Evolutionary conservation across 2,113 vertebrate species (phyloP), one percentile per base, ranked within the genome.

Genomic region (Pedionomus torquatus): DNA sequence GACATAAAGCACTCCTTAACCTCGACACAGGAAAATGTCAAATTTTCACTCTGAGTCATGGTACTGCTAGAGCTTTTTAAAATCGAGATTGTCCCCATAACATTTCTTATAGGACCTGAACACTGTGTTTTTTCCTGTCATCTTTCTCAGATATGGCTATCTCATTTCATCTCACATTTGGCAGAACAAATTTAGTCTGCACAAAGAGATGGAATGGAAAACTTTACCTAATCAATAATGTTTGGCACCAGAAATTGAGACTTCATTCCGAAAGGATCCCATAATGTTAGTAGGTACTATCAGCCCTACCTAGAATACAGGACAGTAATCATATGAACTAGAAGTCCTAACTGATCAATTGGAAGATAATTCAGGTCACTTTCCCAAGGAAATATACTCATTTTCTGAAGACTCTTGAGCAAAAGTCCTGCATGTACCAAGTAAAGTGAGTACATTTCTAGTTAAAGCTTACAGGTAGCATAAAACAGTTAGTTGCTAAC

Each of bases 41-140:
- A 25, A 11, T 49, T 48, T 48, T 31, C 63, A 13, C 81, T 44
- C 28, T 61, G 71, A 72, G 46, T 15, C 21, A 12, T 11, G 17
- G 39, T 25, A 21, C n/a, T 21, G 7, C 14, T 20, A 43, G 64
- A 77, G 46, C 41, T 41, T 71, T 84, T 60, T 18, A 70, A 46
- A 81, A 24, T 8, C 35, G 17, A 44, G n/a, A 33, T 18, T 35
- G 30, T 39, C 35, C 35, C 35, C 31, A 7, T n/a, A 68, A 69
- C 8, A n/a, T 28, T 54, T 71, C 26, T 7, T 70, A 17, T 19
- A 58, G 24, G 43, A 68, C 44, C 21, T 11, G 33, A 63, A 58
- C 0, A 1, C 8, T 49, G n/a, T 13, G 4, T 17, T 83, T 92
- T 61, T 51, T 11, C 39, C 39, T 0, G 0, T 43, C 21, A n/a